Base-by-base conservation (phyloP, 2,113 vertebrate species). In the Atractosteus spatula region DNA sequence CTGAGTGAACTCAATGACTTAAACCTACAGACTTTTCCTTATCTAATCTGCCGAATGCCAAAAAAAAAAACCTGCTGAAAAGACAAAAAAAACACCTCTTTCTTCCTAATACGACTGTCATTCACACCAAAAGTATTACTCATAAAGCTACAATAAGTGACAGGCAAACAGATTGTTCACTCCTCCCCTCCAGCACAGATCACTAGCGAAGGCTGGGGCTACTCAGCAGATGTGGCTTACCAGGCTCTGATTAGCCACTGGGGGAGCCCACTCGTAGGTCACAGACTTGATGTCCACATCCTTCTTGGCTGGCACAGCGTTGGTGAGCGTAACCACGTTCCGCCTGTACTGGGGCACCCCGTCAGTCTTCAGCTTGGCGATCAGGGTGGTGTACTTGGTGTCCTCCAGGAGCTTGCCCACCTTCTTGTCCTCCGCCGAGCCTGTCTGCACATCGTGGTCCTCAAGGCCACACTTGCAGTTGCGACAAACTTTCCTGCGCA, bases 231-330 rank as follows among this genome's bases (percentile, higher is more conserved):
- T 12, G 56, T 14, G 3, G 12, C 71, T 95, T 90, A 99, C 96
- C 93, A 98, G 70, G 3, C 91, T 88, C 79, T 96, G 95, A 80
- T 96, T 97, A 73, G 96, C 91, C 55, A 97, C 96, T 45, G 95
- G 97, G 65, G 97, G 97, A 11, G 95, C 94, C 97, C 97, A 99
- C 77, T 99, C 97, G 0, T 96, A 99, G 66, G 96, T 97, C 55
- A 97, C 92, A 0, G 94, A 92, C 77, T 91, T 94, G 74, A 94
- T 90, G 4, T 93, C 91, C 16, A 92, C 68, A 45, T 96, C 93
- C 79, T 94, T 95, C 82, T 90, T 91, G 78, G 95, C 91, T 17
- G 92, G 85, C 55, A 92, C 83, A 0, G 90, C 89, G 74, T 92
- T 93, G 55, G 93, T 94, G 84, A 98, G 71, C 82, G 96, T 96